A percentile compares a stretch with the other conserved stretches of the same genome.
Evolutionary conservation across 2,888 invertebrate genomes (phyloP).

Genomic region (Eutolmus rufibarbis): DNA sequence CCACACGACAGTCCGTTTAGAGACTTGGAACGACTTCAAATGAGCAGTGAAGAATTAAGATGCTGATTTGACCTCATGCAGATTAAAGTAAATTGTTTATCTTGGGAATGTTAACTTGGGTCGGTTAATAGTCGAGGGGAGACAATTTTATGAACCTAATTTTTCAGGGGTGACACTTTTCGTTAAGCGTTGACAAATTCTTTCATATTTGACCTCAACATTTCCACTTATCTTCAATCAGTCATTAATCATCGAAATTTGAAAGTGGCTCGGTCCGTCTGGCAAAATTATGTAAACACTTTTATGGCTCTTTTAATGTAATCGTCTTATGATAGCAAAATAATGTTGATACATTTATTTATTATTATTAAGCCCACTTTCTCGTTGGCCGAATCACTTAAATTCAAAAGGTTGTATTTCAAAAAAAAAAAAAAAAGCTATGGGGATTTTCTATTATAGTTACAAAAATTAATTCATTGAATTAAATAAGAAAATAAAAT

Average conservation of each 20-base stretch:
- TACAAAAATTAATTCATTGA: no score
- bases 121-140: background rate
- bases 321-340: background rate
- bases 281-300: background rate
- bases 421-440: no score
- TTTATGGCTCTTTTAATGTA: background rate
- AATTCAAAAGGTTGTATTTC: no score
- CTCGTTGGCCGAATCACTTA: no score
- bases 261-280: background rate
- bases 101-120: background rate
- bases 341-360: no score
- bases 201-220: background rate
- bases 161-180: background rate
- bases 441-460: no score
- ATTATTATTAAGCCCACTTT: no score
- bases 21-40: background rate
- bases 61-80: background rate
- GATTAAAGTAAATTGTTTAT: background rate
- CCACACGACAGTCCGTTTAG: background rate
- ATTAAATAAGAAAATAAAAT: no score
- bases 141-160: background rate
- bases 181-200: background rate
- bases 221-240: background rate
- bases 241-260: background rate
- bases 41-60: background rate